These are phyloP conservation scores for Drosophila fuyamai DNA, from an alignment of 1,140 invertebrate genomes.

Conservation along the genomic window DNA sequence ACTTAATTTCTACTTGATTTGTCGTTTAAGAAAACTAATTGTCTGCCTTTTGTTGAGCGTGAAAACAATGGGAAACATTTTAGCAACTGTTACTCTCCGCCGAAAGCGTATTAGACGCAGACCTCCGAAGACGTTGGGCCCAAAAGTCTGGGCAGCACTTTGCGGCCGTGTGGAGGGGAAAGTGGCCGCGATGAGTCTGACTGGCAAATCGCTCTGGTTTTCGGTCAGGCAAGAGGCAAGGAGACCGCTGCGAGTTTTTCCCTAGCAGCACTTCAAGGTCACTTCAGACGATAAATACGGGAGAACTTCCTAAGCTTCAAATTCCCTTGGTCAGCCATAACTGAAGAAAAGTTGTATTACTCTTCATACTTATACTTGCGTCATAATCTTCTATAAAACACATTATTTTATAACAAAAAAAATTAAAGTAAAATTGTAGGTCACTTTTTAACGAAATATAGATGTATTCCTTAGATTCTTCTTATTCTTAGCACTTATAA, in stretches of 20 bases:
- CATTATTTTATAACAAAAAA: no score
- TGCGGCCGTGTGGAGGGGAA: slow-evolving; percentile 51
- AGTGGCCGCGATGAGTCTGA: slow-evolving; percentile 36
- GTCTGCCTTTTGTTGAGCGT: slow-evolving; percentile 83
- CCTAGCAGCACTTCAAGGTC: slow-evolving; percentile 39
- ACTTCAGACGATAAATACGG: slow-evolving; percentile 15
- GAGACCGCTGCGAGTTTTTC: slow-evolving; percentile 1
- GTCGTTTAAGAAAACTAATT: slow-evolving; percentile 84
- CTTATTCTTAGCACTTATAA: no score
- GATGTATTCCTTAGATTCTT: no score
- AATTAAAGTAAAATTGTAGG: no score
- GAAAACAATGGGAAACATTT: slow-evolving; percentile 83
- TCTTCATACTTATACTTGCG: no score
- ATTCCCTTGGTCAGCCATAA: not conserved
- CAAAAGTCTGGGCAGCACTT: slow-evolving; percentile 23
- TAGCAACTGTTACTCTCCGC: slow-evolving; percentile 79
- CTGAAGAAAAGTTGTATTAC: no score
- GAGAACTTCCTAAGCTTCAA: not conserved
- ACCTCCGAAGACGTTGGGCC: slow-evolving; percentile 21
- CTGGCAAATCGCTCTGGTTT: slow-evolving; percentile 45
- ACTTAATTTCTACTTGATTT: slow-evolving; percentile 84
- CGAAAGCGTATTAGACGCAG: slow-evolving; percentile 77
- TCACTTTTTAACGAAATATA: no score
- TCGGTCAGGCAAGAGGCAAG: slow-evolving; percentile 22
- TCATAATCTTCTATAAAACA: no score